Base-by-base conservation (phyloP, 2,797 vertebrate genomes). In the Catharus ustulatus region DNA sequence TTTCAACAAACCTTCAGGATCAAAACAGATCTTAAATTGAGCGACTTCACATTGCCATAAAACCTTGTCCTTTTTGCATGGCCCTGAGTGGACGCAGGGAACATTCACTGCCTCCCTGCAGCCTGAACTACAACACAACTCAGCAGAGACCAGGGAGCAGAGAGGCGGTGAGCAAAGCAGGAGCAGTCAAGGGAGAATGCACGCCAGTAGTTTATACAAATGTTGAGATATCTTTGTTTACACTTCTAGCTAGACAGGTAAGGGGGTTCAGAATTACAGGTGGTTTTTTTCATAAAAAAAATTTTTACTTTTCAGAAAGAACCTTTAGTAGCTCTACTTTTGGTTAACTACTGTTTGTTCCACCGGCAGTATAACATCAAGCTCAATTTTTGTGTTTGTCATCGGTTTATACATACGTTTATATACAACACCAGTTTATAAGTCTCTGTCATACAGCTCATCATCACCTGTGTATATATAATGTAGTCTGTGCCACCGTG, bases 61-160 rank as follows among this genome's bases (percentile, higher is more conserved):
- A 55, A 67, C 75, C 45, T 36, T 2, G 23, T 51, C 42, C 8
- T 22, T 84, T 87, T 15, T 13, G 57, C 48, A 38, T 6, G 23
- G 59, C 34, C 51, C 34, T 2, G 55, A 1, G 2, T 6, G 40
- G 43, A 54, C 29, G 14, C 5, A 42, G 63, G 11, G 5, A 5
- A 21, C 45, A 4, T 4, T 16, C 23, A 0, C 19, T 2, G 15
- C 26, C 6, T 51, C 13, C 42, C 61, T 36, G 48, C 40, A 74
- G 52, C 78, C 58, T 4, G 7, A 5, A 17, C 23, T 9, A 0
- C 12, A 64, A 5, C 36, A 15, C 27, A 34, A 34, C 22, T 10
- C 30, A 7, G 29, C 55, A 1, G 4, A 20, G 23, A 11, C 18
- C 21, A 15, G 24, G 21, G 4, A 43, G 71, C 5, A 0, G 27